A percentile compares a stretch with the other conserved stretches of the same genome.
Conservation (phyloP, 2,797 vertebrate genomes). For the Myotis pilosus region DNA sequence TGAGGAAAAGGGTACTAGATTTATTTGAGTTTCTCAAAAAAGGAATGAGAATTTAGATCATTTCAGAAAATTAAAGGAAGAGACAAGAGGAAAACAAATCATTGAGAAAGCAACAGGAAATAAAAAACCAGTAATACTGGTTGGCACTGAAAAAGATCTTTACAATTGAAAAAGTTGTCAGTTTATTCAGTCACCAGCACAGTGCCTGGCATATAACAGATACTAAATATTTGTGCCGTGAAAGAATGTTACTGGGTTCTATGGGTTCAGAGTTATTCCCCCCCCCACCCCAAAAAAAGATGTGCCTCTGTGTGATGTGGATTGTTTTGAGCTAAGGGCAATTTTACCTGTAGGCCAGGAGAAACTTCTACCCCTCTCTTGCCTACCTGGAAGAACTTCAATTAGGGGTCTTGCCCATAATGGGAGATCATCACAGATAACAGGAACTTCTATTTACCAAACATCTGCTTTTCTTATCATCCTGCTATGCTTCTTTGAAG, state of each 20-base stretch:
- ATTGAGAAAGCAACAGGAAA: not conserved
- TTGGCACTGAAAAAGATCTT: not conserved
- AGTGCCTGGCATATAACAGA: not conserved
- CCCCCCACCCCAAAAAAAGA: not conserved
- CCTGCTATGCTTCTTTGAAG: not conserved
- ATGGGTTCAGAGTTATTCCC: not conserved
- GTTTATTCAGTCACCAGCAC: not conserved
- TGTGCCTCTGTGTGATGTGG: not conserved
- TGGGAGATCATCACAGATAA: not conserved
- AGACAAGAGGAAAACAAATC: slow-evolving; percentile 22
- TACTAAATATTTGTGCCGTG: not conserved
- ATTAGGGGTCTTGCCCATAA: not conserved
- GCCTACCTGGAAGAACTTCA: not conserved
- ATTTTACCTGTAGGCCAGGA: not conserved
- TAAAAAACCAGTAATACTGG: not conserved
- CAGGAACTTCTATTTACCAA: not conserved
- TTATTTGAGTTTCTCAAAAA: not conserved
- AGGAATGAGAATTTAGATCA: not conserved
- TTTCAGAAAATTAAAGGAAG: not conserved
- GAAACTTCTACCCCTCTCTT: not conserved
- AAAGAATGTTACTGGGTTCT: not conserved
- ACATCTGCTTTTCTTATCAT: not conserved
- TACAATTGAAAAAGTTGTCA: not conserved
- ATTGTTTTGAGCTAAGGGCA: not conserved
- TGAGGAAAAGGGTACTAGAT: not conserved